Conservation (phyloP, 64 coral and sea anemone genomes). For the Astreopora myriophthalma region DNA sequence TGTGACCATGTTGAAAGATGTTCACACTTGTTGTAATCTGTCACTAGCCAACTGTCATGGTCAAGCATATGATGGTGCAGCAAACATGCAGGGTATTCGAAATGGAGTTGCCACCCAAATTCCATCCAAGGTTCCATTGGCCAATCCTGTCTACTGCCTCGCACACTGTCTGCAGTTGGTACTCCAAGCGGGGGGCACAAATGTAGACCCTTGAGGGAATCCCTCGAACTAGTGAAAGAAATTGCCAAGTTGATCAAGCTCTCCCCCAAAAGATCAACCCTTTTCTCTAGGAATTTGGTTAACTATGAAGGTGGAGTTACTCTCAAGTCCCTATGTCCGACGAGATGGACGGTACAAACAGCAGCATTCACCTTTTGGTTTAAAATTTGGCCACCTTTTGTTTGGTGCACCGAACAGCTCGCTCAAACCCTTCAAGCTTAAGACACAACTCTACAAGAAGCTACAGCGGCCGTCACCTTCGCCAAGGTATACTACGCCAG, state of each 20-base stretch:
- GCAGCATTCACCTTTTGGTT: too few relatives aligned
- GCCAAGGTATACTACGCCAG: background rate
- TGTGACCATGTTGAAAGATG: conserved; percentile 19
- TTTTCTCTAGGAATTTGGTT: too few relatives aligned
- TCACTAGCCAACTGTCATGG: conserved; percentile 3
- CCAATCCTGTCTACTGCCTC: conserved; percentile 43
- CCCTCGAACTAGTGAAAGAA: too few relatives aligned
- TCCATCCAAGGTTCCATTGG: conserved; percentile 21
- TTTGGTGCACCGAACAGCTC: too few relatives aligned
- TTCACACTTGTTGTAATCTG: conserved; percentile 26
- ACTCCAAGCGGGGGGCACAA: background rate
- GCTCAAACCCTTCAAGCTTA: background rate
- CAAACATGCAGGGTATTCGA: background rate
- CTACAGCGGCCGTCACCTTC: background rate
- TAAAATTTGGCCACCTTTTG: too few relatives aligned
- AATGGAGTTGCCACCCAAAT: conserved; percentile 24
- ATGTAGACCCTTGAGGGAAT: too few relatives aligned
- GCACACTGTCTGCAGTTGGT: conserved; percentile 32
- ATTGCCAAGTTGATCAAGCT: too few relatives aligned
- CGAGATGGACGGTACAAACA: too few relatives aligned
- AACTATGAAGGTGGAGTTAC: too few relatives aligned
- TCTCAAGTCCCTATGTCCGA: too few relatives aligned
- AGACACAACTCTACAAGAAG: conserved; percentile 42
- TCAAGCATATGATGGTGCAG: background rate
- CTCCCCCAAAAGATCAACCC: too few relatives aligned